A percentile compares a stretch with the other conserved stretches of the same genome.
Evolutionary conservation across 2,888 invertebrate genomes (phyloP).

Genomic region (Sarcophaga carnaria): DNA sequence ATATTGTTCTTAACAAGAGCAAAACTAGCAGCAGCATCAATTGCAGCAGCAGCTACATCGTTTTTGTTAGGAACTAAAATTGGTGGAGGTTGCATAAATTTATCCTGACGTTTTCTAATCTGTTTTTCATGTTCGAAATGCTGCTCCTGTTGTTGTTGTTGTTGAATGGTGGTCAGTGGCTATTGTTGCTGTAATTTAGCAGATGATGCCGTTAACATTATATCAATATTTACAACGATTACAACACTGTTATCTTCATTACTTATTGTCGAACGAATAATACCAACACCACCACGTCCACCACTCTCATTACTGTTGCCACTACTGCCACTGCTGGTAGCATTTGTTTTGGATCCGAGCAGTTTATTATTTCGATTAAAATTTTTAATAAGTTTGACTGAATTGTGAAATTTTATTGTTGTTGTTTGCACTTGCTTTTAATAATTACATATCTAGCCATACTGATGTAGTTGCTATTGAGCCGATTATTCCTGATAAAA

Average conservation of each 20-base stretch:
- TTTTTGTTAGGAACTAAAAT: constrained; percentile 65
- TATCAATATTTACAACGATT: constrained; percentile 78
- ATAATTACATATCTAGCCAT: no score
- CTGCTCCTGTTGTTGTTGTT: no score
- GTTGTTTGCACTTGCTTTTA: no score
- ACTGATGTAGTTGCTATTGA: neutral
- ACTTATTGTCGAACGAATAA: constrained; percentile 24
- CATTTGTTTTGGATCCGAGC: constrained; percentile 51
- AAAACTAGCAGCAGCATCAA: no score
- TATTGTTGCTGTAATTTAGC: constrained; percentile 72
- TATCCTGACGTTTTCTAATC: constrained; percentile 72
- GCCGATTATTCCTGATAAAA: constrained; percentile 2
- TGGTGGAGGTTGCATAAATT: constrained; percentile 71
- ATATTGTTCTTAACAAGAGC: constrained; percentile 52
- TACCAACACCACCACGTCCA: neutral
- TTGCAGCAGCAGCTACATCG: neutral
- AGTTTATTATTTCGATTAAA: constrained; percentile 56
- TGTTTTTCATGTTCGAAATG: no score
- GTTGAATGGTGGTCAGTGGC: constrained; percentile 41
- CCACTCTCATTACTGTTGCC: constrained; percentile 62
- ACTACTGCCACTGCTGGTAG: constrained; percentile 32
- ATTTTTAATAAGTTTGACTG: no score
- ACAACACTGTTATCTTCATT: constrained; percentile 70
- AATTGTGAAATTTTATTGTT: no score
- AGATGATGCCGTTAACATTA: constrained; percentile 72